Base-by-base conservation (phyloP, 2,113 vertebrate species). In the Bombycilla garrulus region DNA sequence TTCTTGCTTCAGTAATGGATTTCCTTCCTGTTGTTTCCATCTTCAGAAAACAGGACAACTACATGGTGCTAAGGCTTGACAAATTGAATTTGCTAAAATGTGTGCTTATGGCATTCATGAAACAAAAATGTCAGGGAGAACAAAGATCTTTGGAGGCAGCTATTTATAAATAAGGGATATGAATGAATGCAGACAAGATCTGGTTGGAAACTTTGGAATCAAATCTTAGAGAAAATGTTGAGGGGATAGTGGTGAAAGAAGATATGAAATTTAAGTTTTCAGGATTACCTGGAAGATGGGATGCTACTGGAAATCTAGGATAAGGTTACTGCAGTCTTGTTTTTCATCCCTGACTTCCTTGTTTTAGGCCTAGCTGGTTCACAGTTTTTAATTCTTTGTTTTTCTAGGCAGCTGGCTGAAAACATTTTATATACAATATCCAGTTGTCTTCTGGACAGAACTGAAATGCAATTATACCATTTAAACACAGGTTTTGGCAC, bases 91-190 rank as follows among this genome's bases (percentile, higher is more conserved):
- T 72, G 9, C 19, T 81, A 81, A 81, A 71, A 73, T 60, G 24
- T 64, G 50, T 78, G 44, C 44, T 80, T 53, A 60, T 17, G 42
- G 26, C 35, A 80, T 62, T 76, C 47, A 47, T 17, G 47, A 82
- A 95, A 78, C 36, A 77, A 95, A 95, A 97, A 72, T 40, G 62
- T 50, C 62, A 70, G 42, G 38, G 40, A 95, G 33, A 90, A 73
- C 3, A 78, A 57, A 67, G n/a, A 36, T 44, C 47, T 44, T 83
- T 77, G 38, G 53, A 82, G 47, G 42, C 23, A 82, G 42, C 36
- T 82, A 53, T 45, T 79, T 85, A 65, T 48, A 57, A 62, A 38
- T 40, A 76, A 91, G 8, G 17, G 13, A 65, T 66, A 73, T 40
- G n/a, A 69, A 65, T 31, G n/a, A 80, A 35, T 22, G n/a, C 29